Evolutionary conservation across 2,888 invertebrate genomes (phyloP), one percentile per base, ranked within the genome.

Genomic region (Sesia bembeciformis): DNA sequence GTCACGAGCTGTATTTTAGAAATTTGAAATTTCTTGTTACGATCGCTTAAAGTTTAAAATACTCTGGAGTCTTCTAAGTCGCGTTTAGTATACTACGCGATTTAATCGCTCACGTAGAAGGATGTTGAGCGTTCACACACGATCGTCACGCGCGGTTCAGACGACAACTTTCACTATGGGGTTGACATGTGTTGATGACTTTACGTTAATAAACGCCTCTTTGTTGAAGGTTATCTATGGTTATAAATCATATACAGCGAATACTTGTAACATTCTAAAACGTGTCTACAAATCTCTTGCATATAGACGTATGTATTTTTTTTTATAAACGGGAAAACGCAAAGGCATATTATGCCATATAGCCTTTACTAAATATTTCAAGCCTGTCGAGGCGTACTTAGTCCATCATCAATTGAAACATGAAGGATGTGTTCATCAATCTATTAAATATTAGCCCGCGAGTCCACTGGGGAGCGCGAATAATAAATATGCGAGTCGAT

Each of bases 91-190:
- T 7, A 42, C 42, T 8, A 5, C 8, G 65, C 69, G 80, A 82
- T 81, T 71, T 75, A 74, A 82, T 81, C 81, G 70, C 72, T 81
- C 82, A 83, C 82, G 82, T 82, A 74, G 65, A 60, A 60, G 62
- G 60, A 62, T 61, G 57, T 61, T 58, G n/a, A 64, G 63, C 61
- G 74, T 72, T 76, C 76, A 73, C 78, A 81, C 81, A 74, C 74
- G 72, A 73, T 57, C 66, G n/a, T 76, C 77, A 79, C 80, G 77
- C 70, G 64, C 57, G 61, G 57, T 61, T 58, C 65, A 62, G 61
- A 6, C 65, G 63, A 64, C 68, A 65, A 65, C 81, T 81, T 81
- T 81, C 81, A 72, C 78, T 68, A 23, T 23, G 74, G 70, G 64
- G 69, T 64, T 67, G 59, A 40, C 50, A 46, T 54, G 56, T 57